Base-by-base conservation (phyloP, 1,140 invertebrate species). In the Danaus plexippus region DNA sequence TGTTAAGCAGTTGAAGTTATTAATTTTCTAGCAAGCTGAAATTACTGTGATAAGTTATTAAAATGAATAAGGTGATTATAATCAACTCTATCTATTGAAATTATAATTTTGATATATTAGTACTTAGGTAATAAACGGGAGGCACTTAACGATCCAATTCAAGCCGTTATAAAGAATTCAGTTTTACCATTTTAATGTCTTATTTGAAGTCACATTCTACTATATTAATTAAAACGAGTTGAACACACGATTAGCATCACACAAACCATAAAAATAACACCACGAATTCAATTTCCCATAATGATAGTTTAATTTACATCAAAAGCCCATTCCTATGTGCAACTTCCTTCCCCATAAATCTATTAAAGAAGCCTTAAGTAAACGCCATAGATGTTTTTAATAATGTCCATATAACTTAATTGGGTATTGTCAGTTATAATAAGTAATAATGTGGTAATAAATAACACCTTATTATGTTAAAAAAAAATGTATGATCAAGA, bases 1-100 rank as follows among this genome's bases (percentile, higher is more conserved):
- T 32, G 22, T 32, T 49, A 47, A 78, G 71, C 77, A 80, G 80
- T 82, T 73, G 73, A 70, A 62, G 63, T 57, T 71, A 71, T 77
- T 78, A 71, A 73, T 79, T 77, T 74, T 59, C 60, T 71, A 63
- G 4, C 22, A 32, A 32, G 22, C 22, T 32, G 7, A 6, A 32
- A 6, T 32, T 32, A 32, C 22, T 32, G 22, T 32, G 22, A 32
- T 32, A 32, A 32, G 4, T 32, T 32, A 32, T 32, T 32, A 32
- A 7, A 1, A 32, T 2, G 22, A 32, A 32, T 32, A 7, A 32
- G 22, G 22, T 32, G 7, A 32, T 32, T 32, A 32, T 32, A 32
- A 32, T 32, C 7, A 32, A 32, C 22, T 32, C 1, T 32, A 32
- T 32, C 4, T 32, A 32, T 32, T 32, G 22, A 32, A 32, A 32